Evolutionary conservation across 2,797 vertebrate species (phyloP).

Genomic region (Alcedo quadribrachys): DNA sequence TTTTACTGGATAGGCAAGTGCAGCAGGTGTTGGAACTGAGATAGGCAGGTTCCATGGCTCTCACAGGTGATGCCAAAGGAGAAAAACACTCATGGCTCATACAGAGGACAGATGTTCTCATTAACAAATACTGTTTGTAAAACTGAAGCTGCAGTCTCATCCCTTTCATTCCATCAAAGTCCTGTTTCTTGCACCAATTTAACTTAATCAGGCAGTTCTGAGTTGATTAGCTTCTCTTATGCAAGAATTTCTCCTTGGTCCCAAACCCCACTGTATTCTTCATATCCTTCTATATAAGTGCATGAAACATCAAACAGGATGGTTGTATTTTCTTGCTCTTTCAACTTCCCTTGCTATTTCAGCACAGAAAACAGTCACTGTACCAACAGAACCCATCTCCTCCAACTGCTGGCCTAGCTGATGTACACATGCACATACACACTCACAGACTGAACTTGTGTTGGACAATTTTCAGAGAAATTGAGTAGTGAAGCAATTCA

Average conservation of each 20-base stretch:
- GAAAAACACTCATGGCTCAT: neutral
- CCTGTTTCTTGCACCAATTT: neutral
- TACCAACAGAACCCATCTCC: neutral
- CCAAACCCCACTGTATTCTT: neutral
- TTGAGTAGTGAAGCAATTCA: neutral
- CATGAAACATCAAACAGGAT: neutral
- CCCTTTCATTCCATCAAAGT: neutral
- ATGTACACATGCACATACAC: rapidly evolving
- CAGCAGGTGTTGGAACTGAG: neutral
- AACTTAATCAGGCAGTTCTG: neutral
- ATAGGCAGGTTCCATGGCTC: neutral
- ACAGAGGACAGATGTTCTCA: neutral
- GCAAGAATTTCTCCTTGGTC: neutral
- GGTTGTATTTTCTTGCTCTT: neutral
- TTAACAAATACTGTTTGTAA: neutral
- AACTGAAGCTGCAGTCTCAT: neutral
- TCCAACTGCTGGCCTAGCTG: neutral
- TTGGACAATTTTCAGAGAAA: neutral
- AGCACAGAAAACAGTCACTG: neutral
- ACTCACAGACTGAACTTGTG: neutral
- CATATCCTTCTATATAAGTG: neutral
- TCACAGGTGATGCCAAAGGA: neutral
- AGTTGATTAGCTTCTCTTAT: neutral
- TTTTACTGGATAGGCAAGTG: rapidly evolving
- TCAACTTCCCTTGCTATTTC: neutral